Base-by-base conservation (phyloP, 1,140 invertebrate species). In the Pararge aegeria region DNA sequence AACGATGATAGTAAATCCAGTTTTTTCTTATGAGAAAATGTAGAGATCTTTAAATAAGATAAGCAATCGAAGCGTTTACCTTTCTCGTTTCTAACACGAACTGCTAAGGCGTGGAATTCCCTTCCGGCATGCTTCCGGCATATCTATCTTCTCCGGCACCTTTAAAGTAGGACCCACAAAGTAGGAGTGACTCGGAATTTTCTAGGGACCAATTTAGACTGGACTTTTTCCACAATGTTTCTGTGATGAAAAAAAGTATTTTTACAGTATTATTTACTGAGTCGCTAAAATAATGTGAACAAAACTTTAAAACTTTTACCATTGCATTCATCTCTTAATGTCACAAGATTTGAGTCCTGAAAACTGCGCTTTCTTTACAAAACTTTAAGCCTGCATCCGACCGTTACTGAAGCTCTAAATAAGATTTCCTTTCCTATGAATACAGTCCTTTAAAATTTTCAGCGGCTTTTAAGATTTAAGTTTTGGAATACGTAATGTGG, bases 401-500 rank as follows among this genome's bases (percentile, higher is more conserved):
- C 68, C 38, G 79, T 78, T 64, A 73, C 73, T 66, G 70, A 70
- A 71, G 54, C 72, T 63, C 68, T 77, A 78, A 78, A 75, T 82
- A 77, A 73, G 66, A 71, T 71, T 71, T 74, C 61, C 57, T 71
- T 57, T 44, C 76, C 80, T 77, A 76, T 80, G 77, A 79, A 79
- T 68, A 70, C 68, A 73, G 77, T 73, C 67, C 66, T 81, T 78
- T 74, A 66, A 75, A 78, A 84, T 79, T 84, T 83, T 75, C 69
- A 67, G 66, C 65, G 53, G 44, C 73, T 68, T 68, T 56, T 49
- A 30, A 78, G 76, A 76, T 84, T 82, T 62, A 77, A 84, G 66
- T 84, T 87, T 72, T 46, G 48, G 61, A 70, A 70, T 78, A 75
- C 66, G 59, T 66, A 79, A 82, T 70, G 66, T 56, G 52, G 37